Conservation (phyloP, 2,113 vertebrate genomes). For the Orthonyx spaldingii region DNA sequence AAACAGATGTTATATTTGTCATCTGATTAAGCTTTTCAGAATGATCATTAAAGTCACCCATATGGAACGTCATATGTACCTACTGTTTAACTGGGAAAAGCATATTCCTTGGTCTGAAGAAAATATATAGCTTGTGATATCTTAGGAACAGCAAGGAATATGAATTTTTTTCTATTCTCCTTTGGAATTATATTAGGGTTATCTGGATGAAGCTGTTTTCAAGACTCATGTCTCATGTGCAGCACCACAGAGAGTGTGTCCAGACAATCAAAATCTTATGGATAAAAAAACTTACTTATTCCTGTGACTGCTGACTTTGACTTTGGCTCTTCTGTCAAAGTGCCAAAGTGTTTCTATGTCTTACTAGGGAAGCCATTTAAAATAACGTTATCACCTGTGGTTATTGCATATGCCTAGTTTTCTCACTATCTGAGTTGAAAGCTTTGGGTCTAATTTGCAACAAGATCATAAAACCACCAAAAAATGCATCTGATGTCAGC, state of each 20-base stretch:
- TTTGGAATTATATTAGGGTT: neutral
- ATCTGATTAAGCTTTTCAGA: slow-evolving; percentile 49
- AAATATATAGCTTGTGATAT: neutral
- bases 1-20: slow-evolving; percentile 57
- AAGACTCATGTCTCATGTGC: neutral
- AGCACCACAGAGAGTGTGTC: neutral
- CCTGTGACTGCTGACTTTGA: neutral
- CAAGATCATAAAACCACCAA: neutral
- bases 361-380: neutral
- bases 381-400: neutral
- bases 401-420: neutral
- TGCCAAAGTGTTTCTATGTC: neutral
- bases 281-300: neutral
- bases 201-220: neutral
- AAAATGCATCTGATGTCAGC: neutral
- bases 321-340: neutral
- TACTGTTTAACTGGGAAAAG: slow-evolving; percentile 20
- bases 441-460: neutral
- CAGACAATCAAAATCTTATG: neutral
- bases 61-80: slow-evolving; percentile 42
- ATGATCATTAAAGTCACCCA: slow-evolving; percentile 41
- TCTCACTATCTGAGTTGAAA: neutral
- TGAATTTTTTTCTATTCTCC: neutral
- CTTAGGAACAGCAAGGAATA: neutral
- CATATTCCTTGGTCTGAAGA: neutral